Percentiles rank a stretch among this genome's conserved stretches.
phyloP scores from a whole-genome alignment of 2,888 invertebrate species.

The Drosophila merina region DNA sequence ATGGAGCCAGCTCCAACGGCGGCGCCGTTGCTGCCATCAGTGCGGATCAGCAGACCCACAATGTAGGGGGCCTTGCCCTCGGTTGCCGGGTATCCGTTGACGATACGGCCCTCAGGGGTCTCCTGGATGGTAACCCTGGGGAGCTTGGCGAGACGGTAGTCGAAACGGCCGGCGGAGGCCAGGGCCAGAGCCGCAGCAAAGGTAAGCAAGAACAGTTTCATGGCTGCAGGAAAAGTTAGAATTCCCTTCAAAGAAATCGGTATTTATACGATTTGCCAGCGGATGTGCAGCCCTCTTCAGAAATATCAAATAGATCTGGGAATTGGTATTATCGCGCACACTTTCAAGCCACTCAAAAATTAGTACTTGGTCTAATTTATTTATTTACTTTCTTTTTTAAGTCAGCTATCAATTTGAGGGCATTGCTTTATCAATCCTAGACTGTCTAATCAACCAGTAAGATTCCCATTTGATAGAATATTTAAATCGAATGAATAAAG shows the following conservation, averaged over 20 bases:
- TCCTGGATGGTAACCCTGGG: neutral
- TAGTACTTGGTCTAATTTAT: neutral
- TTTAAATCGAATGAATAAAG: neutral
- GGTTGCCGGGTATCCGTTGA: slow-evolving; percentile 53
- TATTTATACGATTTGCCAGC: neutral
- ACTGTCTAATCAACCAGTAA: neutral
- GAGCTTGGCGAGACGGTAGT: neutral
- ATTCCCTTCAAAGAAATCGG: neutral
- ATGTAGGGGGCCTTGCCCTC: slow-evolving; percentile 60
- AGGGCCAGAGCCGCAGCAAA: neutral
- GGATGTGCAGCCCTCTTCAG: neutral
- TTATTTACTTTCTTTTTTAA: slow-evolving; percentile 3
- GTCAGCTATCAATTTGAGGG: neutral
- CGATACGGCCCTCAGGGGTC: slow-evolving; percentile 28
- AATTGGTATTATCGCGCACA: neutral
- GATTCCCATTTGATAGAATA: neutral
- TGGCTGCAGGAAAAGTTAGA: neutral
- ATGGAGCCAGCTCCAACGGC: slow-evolving; percentile 52
- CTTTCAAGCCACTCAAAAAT: neutral
- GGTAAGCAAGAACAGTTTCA: slow-evolving; percentile 6
- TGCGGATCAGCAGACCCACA: slow-evolving; percentile 53
- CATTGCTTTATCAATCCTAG: neutral
- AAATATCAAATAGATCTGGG: neutral
- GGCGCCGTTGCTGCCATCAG: slow-evolving; percentile 17
- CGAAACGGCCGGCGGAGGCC: slow-evolving; percentile 8